Conservation (phyloP, 1,140 invertebrate genomes). For the Drosophila chauvacae region DNA sequence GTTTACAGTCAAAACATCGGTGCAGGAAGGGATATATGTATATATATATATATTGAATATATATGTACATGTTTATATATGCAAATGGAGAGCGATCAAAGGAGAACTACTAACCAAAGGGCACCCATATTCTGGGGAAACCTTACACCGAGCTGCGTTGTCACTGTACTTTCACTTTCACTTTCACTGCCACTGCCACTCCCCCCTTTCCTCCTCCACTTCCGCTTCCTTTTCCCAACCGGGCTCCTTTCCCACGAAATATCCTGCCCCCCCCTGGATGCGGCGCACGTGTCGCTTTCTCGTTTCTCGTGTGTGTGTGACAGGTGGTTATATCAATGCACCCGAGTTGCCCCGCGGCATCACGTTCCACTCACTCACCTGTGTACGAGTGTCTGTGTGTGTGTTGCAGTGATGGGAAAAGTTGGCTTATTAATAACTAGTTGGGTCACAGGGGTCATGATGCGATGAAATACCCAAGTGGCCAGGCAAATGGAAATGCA, state of each 20-base stretch:
- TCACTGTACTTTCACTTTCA: conserved; percentile 38
- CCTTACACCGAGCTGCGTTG: conserved; percentile 4
- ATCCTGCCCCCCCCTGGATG: conserved; percentile 4
- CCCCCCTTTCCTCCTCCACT: not conserved
- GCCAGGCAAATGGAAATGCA: conserved; percentile 6
- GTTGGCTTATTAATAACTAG: conserved; percentile 21
- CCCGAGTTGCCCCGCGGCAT: conserved; percentile 30
- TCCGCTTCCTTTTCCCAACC: not conserved
- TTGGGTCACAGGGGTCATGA: conserved; percentile 22
- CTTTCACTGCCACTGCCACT: conserved; percentile 2
- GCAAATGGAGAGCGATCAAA: conserved; percentile 12
- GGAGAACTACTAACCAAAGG: not conserved
- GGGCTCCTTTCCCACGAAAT: not conserved
- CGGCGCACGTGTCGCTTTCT: conserved; percentile 16
- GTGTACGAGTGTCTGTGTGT: conserved; percentile 1
- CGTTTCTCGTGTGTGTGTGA: conserved; percentile 46
- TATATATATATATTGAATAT: not conserved
- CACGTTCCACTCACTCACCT: conserved; percentile 27
- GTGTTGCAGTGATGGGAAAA: conserved; percentile 22
- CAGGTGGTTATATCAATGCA: conserved; percentile 76
- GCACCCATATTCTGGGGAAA: not conserved
- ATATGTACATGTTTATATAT: not conserved
- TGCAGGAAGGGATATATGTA: not conserved
- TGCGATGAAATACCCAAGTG: conserved; percentile 7
- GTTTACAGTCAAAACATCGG: conserved; percentile 22